Evolutionary conservation across 2,888 invertebrate genomes (phyloP).

Genomic region (Alloscopus bannaensis): DNA sequence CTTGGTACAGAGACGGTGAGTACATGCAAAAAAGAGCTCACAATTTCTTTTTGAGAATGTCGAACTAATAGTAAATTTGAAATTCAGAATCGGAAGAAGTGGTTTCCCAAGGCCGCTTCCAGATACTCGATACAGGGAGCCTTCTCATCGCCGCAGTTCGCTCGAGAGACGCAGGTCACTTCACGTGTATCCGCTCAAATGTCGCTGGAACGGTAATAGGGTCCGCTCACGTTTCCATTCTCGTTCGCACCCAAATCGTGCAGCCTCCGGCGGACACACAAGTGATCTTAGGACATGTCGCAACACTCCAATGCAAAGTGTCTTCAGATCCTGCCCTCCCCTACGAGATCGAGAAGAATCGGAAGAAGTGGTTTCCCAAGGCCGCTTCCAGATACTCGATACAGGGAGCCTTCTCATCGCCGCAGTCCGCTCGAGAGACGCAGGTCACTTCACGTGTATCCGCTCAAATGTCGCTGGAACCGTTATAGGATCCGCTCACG

Average conservation of each 20-base stretch:
- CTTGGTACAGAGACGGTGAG: slow-evolving; percentile 95
- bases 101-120: slow-evolving; percentile 84
- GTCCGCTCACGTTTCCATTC: slow-evolving; percentile 72
- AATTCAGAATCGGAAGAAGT: slow-evolving; percentile 71
- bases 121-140: slow-evolving; percentile 90
- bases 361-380: slow-evolving; percentile 78
- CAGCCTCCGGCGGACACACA: slow-evolving; percentile 94
- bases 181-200: slow-evolving; percentile 91
- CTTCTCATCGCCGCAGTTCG: slow-evolving; percentile 91
- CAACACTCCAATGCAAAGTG: slow-evolving; percentile 95
- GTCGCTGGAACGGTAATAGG: slow-evolving; percentile 84
- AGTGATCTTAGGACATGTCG: slow-evolving; percentile 93
- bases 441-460: slow-evolving; percentile 92
- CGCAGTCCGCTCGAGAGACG: slow-evolving; percentile 87
- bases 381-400: slow-evolving; percentile 89
- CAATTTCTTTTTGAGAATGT: slow-evolving; percentile 5
- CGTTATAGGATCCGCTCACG: slow-evolving; percentile 67
- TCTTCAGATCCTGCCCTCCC: slow-evolving; percentile 92
- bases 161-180: slow-evolving; percentile 89
- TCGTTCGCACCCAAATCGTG: slow-evolving; percentile 94
- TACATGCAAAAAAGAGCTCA: background rate
- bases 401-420: slow-evolving; percentile 92
- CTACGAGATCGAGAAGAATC: slow-evolving; percentile 81
- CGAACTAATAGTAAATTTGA: too few species aligned
- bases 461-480: slow-evolving; percentile 93